Percentiles rank a stretch among this genome's conserved stretches.
These are phyloP conservation scores for Rhinophrynus dorsalis DNA, from an alignment of 2,797 vertebrate genomes.

Conservation along the genomic window DNA sequence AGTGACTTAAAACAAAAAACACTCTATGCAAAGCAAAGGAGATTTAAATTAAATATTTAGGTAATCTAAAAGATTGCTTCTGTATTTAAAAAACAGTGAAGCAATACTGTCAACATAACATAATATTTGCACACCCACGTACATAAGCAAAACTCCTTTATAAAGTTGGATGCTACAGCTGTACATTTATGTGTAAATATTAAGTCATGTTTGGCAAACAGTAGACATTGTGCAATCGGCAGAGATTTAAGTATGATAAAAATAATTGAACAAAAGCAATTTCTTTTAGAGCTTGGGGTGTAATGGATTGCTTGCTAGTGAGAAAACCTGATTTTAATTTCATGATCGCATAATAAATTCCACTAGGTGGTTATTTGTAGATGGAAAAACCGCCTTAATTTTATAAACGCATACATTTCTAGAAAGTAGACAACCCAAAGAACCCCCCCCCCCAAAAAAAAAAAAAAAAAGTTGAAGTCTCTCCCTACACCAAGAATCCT, in stretches of 20 bases:
- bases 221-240: background rate
- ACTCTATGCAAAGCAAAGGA: too few relatives aligned
- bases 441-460: too few relatives aligned
- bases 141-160: background rate
- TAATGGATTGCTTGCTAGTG: background rate
- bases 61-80: background rate
- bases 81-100: background rate
- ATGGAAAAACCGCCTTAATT: background rate
- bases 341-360: fast-evolving
- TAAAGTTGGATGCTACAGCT: background rate
- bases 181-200: background rate
- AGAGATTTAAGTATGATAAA: background rate
- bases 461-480: too few relatives aligned
- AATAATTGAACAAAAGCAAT: background rate
- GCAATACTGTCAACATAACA: background rate
- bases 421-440: too few relatives aligned
- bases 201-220: background rate
- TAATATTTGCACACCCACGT: background rate
- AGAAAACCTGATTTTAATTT: background rate
- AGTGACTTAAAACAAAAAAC: too few relatives aligned
- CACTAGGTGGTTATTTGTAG: background rate
- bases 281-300: background rate
- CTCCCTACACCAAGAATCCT: too few relatives aligned
- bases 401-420: too few relatives aligned
- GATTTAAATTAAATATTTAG: background rate